Evolutionary conservation across 2,113 vertebrate species (phyloP).

Genomic region (Paedocypris sp.): DNA sequence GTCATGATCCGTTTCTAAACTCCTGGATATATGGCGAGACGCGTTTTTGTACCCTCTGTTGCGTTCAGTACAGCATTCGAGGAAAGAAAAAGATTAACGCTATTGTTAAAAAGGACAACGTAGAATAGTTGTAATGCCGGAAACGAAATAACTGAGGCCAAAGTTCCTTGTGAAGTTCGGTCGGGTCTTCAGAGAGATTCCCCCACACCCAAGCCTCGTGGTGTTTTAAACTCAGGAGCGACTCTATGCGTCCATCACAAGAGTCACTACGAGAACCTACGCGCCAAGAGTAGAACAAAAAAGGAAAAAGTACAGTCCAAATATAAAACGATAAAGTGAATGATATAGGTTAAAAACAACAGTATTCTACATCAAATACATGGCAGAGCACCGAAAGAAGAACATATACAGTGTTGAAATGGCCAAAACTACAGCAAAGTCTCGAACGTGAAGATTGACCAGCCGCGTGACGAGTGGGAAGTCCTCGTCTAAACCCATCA

Average conservation of each 20-base stretch:
- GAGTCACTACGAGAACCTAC: constrained; percentile 8
- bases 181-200: not conserved
- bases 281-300: constrained; percentile 15
- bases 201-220: not conserved
- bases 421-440: constrained; percentile 22
- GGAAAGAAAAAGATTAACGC: not conserved
- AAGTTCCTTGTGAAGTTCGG: constrained; percentile 2
- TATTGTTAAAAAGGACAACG: constrained; percentile 8
- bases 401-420: constrained; percentile 21
- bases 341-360: constrained; percentile 32
- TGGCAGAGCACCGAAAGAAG: constrained; percentile 28
- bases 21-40: constrained; percentile 11
- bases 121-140: constrained; percentile 31
- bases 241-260: too few species aligned
- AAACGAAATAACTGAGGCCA: constrained; percentile 1
- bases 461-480: too few species aligned
- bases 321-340: constrained; percentile 25
- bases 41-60: constrained; percentile 27
- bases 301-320: constrained; percentile 15
- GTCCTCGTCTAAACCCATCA: not conserved
- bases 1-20: constrained; percentile 16
- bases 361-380: constrained; percentile 40
- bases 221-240: not conserved
- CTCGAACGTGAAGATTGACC: constrained; percentile 13
- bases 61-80: constrained; percentile 27